Base-by-base conservation (phyloP, 2,888 invertebrate species). In the Perithous albicinctus region DNA sequence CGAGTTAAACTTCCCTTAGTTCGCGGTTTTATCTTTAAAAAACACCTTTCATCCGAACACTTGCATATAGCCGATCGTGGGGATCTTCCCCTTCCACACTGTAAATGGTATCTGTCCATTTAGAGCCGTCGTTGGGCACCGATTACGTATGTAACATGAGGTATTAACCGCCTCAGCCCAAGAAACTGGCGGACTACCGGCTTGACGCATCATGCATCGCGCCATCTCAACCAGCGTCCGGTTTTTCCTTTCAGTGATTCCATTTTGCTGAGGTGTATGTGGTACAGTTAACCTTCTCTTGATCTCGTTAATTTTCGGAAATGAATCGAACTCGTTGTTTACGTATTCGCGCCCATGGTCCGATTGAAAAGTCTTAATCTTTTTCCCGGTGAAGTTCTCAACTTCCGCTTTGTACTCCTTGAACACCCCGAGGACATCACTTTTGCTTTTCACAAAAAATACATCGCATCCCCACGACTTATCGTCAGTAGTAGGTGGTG, bases 161-260 rank as follows among this genome's bases (percentile, higher is more conserved):
- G 69, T 78, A n/a, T 26, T 26, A 0, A 77, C 18, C 12, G 76
- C 77, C 23, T 81, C 77, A 5, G 56, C 73, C 67, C 73, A 81
- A 29, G 72, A 77, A 2, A n/a, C 23, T 5, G 63, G 51, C 8
- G 59, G 29, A 7, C 38, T 6, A 1, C 32, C 29, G 0, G 75
- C 12, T n/a, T 75, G 29, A 18, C 38, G 18, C 41, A 80, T 69
- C 51, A 80, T n/a, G n/a, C n/a, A n/a, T n/a, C n/a, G n/a, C n/a
- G n/a, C n/a, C n/a, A n/a, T n/a, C n/a, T n/a, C n/a, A 0, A 69
- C 38, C 2, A 80, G 43, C 5, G 61, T 80, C 32, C 69, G 10
- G 43, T 69, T 75, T 56, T 54, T 67, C 12, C 69, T 8, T 54
- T 74, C 69, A 1, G 67, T 51, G 0, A 75, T 29, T 38, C 59